These are phyloP conservation scores for Chaetodon auriga DNA, from an alignment of 2,113 vertebrate species.

Conservation along the genomic window DNA sequence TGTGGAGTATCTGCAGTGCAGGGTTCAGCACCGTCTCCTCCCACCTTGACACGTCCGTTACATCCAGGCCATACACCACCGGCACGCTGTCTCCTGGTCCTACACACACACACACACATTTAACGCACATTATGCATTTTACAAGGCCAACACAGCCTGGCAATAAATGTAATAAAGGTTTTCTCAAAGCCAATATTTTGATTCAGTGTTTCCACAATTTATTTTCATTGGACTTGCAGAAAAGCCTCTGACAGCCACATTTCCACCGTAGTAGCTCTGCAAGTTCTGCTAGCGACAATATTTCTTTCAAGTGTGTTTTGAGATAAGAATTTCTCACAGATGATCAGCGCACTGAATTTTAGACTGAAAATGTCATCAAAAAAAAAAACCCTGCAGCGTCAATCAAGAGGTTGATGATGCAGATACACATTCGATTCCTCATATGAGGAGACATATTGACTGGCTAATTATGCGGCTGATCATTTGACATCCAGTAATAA, in stretches of 20 bases:
- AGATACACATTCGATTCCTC: neutral
- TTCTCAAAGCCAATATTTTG: neutral
- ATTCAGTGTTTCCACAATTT: constrained; percentile 14
- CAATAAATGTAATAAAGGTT: constrained; percentile 4
- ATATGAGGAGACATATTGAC: too few species aligned
- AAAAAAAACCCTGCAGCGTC: neutral
- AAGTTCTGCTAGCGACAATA: neutral
- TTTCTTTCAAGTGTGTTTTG: neutral
- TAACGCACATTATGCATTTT: constrained; percentile 7
- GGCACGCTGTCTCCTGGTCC: constrained; percentile 91
- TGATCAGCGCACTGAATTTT: neutral
- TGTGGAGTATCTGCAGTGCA: constrained; percentile 91
- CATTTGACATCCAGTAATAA: neutral
- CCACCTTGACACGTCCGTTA: constrained; percentile 90
- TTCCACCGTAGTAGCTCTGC: neutral
- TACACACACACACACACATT: constrained; percentile 63
- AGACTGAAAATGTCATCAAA: neutral
- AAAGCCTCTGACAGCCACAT: neutral
- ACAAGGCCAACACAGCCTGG: constrained; percentile 3
- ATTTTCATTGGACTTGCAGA: neutral
- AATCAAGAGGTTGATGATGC: neutral
- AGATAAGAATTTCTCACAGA: neutral
- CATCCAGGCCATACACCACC: constrained; percentile 91
- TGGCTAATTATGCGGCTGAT: neutral
- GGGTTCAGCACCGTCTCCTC: constrained; percentile 90